These are phyloP conservation scores for Fringilla coelebs DNA, from an alignment of 2,797 vertebrate species.

Conservation along the genomic window DNA sequence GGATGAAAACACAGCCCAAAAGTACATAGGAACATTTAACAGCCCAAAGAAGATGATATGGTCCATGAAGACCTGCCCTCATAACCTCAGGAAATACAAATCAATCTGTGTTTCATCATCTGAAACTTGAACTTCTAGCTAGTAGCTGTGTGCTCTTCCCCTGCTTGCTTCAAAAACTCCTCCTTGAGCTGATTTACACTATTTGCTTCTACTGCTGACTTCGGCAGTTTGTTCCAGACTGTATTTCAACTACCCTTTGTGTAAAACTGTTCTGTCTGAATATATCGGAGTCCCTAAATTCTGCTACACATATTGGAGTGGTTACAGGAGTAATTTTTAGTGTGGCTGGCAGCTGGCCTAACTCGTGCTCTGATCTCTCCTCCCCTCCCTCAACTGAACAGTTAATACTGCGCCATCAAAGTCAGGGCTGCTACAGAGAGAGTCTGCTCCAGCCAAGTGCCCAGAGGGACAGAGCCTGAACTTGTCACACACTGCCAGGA, in stretches of 20 bases:
- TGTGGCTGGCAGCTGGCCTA: slow-evolving; percentile 59
- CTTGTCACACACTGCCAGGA: not conserved
- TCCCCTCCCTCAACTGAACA: not conserved
- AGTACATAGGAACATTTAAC: not conserved
- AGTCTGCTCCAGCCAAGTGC: not conserved
- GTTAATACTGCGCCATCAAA: slow-evolving; percentile 14
- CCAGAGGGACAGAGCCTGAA: not conserved
- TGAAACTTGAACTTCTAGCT: slow-evolving; percentile 56
- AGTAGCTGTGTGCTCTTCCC: slow-evolving; percentile 42
- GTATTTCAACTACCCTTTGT: slow-evolving; percentile 68
- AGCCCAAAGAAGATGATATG: slow-evolving; percentile 1
- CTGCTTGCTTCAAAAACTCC: slow-evolving; percentile 39
- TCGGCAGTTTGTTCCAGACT: slow-evolving; percentile 63
- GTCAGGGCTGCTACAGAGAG: not conserved
- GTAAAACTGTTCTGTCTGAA: slow-evolving; percentile 68
- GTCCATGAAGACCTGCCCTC: slow-evolving; percentile 33
- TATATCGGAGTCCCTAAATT: slow-evolving; percentile 71
- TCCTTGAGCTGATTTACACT: slow-evolving; percentile 70
- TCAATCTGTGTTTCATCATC: slow-evolving; percentile 60
- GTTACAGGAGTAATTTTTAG: slow-evolving; percentile 68
- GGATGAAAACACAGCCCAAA: not conserved
- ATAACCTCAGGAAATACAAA: slow-evolving; percentile 60
- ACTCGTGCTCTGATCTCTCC: slow-evolving; percentile 10
- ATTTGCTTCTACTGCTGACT: slow-evolving; percentile 67
- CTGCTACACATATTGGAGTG: slow-evolving; percentile 65